Evolutionary conservation across 1,140 invertebrate genomes (phyloP), one percentile per base, ranked within the genome.

Genomic region (Dreissena polymorpha): DNA sequence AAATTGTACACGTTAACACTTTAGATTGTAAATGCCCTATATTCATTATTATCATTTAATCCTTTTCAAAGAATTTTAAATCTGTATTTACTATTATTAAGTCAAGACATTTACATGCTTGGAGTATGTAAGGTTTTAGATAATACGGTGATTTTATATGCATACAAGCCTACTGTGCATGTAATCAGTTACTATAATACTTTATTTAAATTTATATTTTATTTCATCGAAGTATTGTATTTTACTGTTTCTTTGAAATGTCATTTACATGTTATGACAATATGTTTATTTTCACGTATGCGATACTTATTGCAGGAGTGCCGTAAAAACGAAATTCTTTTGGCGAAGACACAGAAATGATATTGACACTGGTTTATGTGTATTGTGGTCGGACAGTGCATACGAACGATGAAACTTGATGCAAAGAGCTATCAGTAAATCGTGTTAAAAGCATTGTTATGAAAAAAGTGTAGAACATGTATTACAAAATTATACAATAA

Each of bases 271-370:
- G 2, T 49, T 18, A 18, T 23, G 5, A 18, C 60, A 53, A 64
- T 23, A 21, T 69, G 10, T 60, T 23, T 57, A 55, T 29, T 55
- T 73, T 51, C 23, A 69, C 12, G 8, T 23, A n/a, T n/a, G 29
- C 12, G 10, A 18, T 63, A 29, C 51, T 73, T 50, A 65, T 88
- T 91, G 6, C 86, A 91, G 89, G 89, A 92, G 85, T 92, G 91
- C 86, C 85, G 91, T 0, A 91, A 88, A 69, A 92, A 92, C 89
- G 91, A 92, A 86, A 89, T 92, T 29, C 73, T 92, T 50, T 82
- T 90, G 51, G 74, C 86, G 6, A 91, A 89, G 70, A 55, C 81
- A 60, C 73, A 75, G 72, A 80, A 72, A 71, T 71, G 21, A 76
- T 16, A 50, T 39, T 39, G 39, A 39, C 39, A 2, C 39, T 2